phyloP scores from a whole-genome alignment of 1,140 invertebrate genomes.

The Leptinotarsa defecta region DNA sequence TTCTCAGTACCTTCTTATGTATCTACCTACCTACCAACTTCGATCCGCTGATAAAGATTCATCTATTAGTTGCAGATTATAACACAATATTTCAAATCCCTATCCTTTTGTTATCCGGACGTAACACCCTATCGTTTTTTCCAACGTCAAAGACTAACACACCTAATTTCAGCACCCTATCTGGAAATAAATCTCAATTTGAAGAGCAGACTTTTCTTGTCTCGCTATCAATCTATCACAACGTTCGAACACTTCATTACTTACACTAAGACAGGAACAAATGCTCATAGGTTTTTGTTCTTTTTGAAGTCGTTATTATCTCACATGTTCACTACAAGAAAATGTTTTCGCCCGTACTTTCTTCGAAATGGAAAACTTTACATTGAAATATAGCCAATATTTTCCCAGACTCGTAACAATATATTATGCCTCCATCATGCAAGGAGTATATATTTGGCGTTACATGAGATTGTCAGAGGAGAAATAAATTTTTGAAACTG shows the following conservation, averaged over 20 bases:
- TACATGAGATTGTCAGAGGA: no score
- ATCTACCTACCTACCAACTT: background rate
- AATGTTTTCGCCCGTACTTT: no score
- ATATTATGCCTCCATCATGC: no score
- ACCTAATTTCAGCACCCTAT: background rate
- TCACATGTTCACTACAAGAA: no score
- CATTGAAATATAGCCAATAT: no score
- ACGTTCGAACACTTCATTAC: constrained; percentile 1
- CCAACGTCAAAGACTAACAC: background rate
- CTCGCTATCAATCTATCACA: background rate
- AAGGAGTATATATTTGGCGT: no score
- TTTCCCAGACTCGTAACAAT: no score
- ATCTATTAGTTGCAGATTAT: background rate
- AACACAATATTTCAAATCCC: background rate
- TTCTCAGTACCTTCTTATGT: background rate
- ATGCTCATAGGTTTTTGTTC: background rate
- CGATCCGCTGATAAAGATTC: background rate
- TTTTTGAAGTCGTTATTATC: no score
- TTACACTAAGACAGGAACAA: background rate
- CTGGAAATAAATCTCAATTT: constrained; percentile 4
- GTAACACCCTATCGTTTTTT: background rate
- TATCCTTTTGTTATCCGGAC: background rate
- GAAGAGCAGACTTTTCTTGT: background rate
- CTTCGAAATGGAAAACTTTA: no score
- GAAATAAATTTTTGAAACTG: no score